Percentiles rank a stretch among this genome's conserved stretches.
Evolutionary conservation across 2,797 vertebrate genomes (phyloP).

Genomic region (Clarias laeviceps): DNA sequence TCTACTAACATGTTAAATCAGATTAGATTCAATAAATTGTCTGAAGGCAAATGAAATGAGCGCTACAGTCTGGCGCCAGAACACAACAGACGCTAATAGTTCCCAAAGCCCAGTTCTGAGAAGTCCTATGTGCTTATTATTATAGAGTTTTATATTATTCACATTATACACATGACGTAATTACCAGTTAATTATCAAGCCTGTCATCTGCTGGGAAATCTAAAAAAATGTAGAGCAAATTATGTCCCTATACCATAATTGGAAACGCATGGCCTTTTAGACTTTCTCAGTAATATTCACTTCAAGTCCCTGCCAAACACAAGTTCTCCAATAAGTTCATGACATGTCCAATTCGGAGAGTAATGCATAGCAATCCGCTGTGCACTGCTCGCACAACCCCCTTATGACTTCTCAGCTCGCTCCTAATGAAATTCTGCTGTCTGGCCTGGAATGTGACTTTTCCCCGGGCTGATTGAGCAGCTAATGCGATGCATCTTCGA

Average conservation of each 20-base stretch:
- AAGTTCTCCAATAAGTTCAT: constrained; percentile 37
- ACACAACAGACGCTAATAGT: background rate
- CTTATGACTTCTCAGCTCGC: constrained; percentile 40
- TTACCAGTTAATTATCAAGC: background rate
- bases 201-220: constrained; percentile 3
- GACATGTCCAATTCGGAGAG: constrained; percentile 30
- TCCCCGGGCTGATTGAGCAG: constrained; percentile 48
- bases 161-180: constrained; percentile 4
- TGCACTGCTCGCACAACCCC: constrained; percentile 26
- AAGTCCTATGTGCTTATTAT: background rate
- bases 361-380: constrained; percentile 27
- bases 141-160: background rate
- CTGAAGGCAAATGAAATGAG: background rate
- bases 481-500: constrained; percentile 53
- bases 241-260: background rate
- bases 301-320: constrained; percentile 15
- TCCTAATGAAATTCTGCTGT: constrained; percentile 54
- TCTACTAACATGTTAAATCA: background rate
- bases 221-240: background rate
- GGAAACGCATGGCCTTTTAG: constrained; percentile 1
- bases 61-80: background rate
- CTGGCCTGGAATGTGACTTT: constrained; percentile 52
- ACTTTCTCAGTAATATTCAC: constrained; percentile 15
- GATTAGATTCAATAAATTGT: background rate
- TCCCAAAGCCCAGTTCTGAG: background rate